Base-by-base conservation (phyloP, 2,888 invertebrate genomes). In the Pachliopta kotzebuea region DNA sequence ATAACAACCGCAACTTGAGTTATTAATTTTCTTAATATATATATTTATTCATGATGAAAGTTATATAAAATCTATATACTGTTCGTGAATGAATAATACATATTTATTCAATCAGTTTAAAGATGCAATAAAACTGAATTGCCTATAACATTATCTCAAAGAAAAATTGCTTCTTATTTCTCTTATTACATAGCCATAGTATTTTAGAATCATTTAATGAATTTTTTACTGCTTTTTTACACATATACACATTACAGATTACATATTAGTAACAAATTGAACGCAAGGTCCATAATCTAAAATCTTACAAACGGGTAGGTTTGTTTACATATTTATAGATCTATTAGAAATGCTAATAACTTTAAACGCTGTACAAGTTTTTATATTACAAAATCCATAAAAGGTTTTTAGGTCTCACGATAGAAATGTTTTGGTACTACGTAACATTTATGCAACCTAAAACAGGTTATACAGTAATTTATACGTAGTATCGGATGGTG, bases 391-490 rank as follows among this genome's bases (percentile, higher is more conserved):
- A n/a, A 18, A 45, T n/a, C 45, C 18, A 6, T n/a, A n/a, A n/a
- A n/a, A 45, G n/a, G 45, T 45, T 45, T n/a, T 18, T 45, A 45
- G 45, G n/a, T 45, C 45, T 31, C 11, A 20, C 31, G 31, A 55
- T 20, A 29, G 55, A 20, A 29, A 31, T 55, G 56, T 23, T 56
- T 56, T 21, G 17, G 37, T 42, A 21, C 67, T 55, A 63, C 56
- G 65, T 61, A 64, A 64, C 56, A 23, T 37, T 31, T 21, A 56
- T 21, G 21, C 23, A 18, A 42, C 4, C 37, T 23, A 23, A 26
- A 57, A 57, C 57, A 11, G 4, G 45, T 56, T 42, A 21, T 37
- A 42, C 21, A 21, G 23, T 56, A 24, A 56, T 56, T 14, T 21
- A 17, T 56, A 42, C 37, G 42, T 18, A 23, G 31, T 20, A 56